Base-by-base conservation (phyloP, 2,888 invertebrate species). In the Hypercompe scribonia region DNA sequence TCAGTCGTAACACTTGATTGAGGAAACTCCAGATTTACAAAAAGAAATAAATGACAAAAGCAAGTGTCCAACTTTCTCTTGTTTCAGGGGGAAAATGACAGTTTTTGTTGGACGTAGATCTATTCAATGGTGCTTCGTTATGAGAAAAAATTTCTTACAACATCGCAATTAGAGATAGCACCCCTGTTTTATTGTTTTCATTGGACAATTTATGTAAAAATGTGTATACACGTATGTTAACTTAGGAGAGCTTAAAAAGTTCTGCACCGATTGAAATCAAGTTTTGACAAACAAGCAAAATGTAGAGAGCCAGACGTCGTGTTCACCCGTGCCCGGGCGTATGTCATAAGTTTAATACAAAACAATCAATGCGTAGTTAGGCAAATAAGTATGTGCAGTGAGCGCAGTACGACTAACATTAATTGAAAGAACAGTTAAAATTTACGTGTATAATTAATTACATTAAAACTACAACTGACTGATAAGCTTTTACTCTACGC, bases 21-120 rank as follows among this genome's bases (percentile, higher is more conserved):
- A 70, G 69, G 69, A 65, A 65, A 73, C 42, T 72, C 34, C 33
- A 46, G 46, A 46, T 46, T 46, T 64, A 69, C 65, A 70, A 46
- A 70, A 65, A 73, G 50, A 73, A 69, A 69, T 54, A 70, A 63
- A 70, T 70, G 70, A 73, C 61, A 63, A 31, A 65, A 66, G 50
- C 34, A 70, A 67, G 24, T 67, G 73, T 70, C 61, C 36, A 69
- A 73, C 34, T 70, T 70, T 73, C 65, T 73, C 69, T 73, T 73
- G 66, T 73, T 73, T 70, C 50, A 39, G 4, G 42, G 66, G 61
- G 66, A 61, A 73, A 73, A 73, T 70, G 73, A 39, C 74, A 68
- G 61, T 68, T 72, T 68, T 64, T 68, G 71, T 74, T 42, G 58
- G 71, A 39, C 36, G n/a, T 24, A 24, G 71, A 63, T 63, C 31